Percentiles rank a stretch among this genome's conserved stretches.
Conservation (phyloP, 2,113 vertebrate species). For the Rhynchomys soricoides region DNA sequence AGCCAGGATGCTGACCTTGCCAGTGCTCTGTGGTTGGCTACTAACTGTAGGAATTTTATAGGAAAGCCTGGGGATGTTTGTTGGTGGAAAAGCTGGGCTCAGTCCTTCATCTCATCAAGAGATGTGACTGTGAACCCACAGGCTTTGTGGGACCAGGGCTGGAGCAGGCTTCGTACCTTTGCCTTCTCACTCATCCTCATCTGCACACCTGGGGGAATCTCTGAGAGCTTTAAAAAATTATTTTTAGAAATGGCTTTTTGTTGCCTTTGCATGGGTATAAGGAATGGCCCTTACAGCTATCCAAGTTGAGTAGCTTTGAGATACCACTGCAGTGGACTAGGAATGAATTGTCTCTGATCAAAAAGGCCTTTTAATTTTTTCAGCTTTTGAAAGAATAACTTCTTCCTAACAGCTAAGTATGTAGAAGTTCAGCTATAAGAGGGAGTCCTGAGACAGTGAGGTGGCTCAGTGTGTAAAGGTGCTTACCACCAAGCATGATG, state of each 20-base stretch:
- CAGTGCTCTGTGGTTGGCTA: neutral
- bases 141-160: neutral
- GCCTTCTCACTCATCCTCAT: neutral
- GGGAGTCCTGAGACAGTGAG: neutral
- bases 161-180: neutral
- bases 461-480: neutral
- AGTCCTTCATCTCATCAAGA: neutral
- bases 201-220: neutral
- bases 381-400: neutral
- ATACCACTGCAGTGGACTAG: neutral
- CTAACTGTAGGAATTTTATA: neutral
- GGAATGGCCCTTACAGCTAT: neutral
- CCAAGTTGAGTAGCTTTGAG: neutral
- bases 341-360: neutral
- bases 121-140: neutral
- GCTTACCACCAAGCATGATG: no score
- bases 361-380: neutral
- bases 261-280: neutral
- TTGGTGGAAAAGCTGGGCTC: neutral
- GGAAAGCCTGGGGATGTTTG: neutral
- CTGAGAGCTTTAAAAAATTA: neutral
- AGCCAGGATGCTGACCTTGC: neutral
- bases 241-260: neutral
- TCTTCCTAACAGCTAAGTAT: neutral
- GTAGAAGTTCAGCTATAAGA: neutral